Conservation (phyloP, 2,797 vertebrate species). For the Neomorphus geoffroyi region DNA sequence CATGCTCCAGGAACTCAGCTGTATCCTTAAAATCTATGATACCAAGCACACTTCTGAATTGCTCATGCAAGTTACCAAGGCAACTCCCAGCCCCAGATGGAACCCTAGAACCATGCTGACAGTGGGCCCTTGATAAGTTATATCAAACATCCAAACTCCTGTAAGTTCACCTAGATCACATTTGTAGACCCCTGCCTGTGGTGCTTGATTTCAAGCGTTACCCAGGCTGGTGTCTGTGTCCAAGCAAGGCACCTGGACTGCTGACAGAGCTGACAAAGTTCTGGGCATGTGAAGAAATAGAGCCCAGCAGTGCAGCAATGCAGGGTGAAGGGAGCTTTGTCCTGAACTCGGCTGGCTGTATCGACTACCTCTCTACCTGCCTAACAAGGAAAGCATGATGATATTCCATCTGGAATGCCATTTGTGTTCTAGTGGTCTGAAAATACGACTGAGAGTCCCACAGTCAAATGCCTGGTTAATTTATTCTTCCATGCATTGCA, state of each 20-base stretch:
- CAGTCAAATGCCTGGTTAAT: background rate
- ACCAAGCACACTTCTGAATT: background rate
- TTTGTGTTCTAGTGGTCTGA: background rate
- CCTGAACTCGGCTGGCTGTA: background rate
- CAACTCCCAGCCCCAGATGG: background rate
- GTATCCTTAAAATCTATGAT: background rate
- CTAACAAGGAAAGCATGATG: background rate
- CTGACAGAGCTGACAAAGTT: background rate
- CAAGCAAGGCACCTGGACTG: background rate
- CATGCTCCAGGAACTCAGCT: background rate
- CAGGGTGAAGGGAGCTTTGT: background rate
- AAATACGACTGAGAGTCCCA: background rate
- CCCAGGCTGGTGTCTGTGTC: background rate
- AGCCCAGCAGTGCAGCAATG: background rate
- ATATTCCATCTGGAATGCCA: background rate
- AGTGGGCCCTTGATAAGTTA: background rate
- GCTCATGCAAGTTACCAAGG: background rate
- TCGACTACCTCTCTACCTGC: background rate
- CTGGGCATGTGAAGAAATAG: background rate
- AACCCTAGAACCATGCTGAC: fast-evolving
- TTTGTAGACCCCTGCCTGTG: background rate
- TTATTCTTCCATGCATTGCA: background rate
- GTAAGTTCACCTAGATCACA: background rate
- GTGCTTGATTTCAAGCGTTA: background rate
- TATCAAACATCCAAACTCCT: background rate